Conservation (phyloP, 2,888 invertebrate genomes). For the Lissonota sp. region DNA sequence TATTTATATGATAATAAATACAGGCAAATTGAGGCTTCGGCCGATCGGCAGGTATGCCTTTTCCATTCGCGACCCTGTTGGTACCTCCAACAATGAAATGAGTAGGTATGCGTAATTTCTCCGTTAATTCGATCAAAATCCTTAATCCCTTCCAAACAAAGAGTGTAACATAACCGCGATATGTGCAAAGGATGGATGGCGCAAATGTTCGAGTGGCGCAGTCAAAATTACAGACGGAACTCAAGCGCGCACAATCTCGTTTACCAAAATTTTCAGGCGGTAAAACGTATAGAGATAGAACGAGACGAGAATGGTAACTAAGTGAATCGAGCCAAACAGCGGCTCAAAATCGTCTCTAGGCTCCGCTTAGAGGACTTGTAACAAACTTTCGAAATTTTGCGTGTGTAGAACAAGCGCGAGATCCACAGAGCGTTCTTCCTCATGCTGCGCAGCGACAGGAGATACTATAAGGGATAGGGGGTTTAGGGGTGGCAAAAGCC, state of each 20-base stretch:
- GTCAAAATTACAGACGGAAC: background rate
- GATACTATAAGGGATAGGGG: background rate
- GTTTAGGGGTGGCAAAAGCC: conserved; percentile 46
- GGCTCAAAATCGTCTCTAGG: conserved; percentile 21
- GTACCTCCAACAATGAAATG: background rate
- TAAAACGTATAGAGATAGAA: background rate
- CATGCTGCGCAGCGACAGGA: conserved; percentile 25
- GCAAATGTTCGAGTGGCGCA: background rate
- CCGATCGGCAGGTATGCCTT: background rate
- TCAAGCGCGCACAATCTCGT: background rate
- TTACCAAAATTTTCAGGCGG: background rate
- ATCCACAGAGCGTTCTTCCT: conserved; percentile 37
- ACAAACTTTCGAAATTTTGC: conserved; percentile 59
- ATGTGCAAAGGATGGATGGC: no score
- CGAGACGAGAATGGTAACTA: background rate
- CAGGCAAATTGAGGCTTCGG: background rate
- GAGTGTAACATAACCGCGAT: no score
- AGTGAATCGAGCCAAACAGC: conserved; percentile 17
- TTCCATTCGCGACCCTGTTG: background rate
- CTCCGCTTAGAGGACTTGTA: conserved; percentile 24
- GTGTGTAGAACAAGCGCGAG: conserved; percentile 32
- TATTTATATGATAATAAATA: conserved; percentile 6
- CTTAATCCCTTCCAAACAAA: no score
- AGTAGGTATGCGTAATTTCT: background rate
- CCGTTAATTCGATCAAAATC: no score